Conservation (phyloP, 2,888 invertebrate species). For the Spodoptera picta region DNA sequence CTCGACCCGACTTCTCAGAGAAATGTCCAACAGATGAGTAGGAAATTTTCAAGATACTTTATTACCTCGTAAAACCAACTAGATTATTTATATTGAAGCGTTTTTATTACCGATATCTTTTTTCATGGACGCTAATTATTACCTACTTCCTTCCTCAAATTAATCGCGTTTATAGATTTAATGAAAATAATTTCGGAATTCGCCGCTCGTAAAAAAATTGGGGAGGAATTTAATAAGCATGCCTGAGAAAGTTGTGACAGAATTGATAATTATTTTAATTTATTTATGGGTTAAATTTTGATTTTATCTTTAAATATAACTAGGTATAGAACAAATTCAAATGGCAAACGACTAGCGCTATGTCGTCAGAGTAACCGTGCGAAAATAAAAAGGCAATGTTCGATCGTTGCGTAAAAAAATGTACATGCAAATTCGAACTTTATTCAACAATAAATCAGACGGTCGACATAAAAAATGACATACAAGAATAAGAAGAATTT, state of each 20-base stretch:
- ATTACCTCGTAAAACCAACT: slow-evolving; percentile 65
- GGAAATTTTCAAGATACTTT: slow-evolving; percentile 64
- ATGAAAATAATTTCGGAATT: slow-evolving; percentile 51
- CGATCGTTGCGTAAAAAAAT: background rate
- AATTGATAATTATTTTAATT: slow-evolving; percentile 43
- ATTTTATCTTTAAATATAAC: slow-evolving; percentile 1
- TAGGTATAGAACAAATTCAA: background rate
- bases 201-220: slow-evolving; percentile 48
- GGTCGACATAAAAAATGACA: slow-evolving; percentile 39
- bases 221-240: slow-evolving; percentile 44
- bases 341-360: background rate
- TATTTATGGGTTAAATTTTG: slow-evolving; percentile 32
- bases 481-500: slow-evolving; percentile 42
- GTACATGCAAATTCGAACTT: slow-evolving; percentile 9
- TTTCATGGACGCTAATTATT: slow-evolving; percentile 64
- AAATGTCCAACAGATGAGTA: slow-evolving; percentile 56
- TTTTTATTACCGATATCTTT: slow-evolving; percentile 63
- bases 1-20: slow-evolving; percentile 46
- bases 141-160: slow-evolving; percentile 63
- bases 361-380: too few species aligned
- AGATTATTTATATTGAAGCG: slow-evolving; percentile 64
- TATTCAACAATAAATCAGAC: slow-evolving; percentile 23
- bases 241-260: slow-evolving; percentile 45
- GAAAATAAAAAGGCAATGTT: too few species aligned
- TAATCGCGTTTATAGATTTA: slow-evolving; percentile 58